Conservation (phyloP, 2,113 vertebrate genomes). For the Pomatorhinus ruficollis region DNA sequence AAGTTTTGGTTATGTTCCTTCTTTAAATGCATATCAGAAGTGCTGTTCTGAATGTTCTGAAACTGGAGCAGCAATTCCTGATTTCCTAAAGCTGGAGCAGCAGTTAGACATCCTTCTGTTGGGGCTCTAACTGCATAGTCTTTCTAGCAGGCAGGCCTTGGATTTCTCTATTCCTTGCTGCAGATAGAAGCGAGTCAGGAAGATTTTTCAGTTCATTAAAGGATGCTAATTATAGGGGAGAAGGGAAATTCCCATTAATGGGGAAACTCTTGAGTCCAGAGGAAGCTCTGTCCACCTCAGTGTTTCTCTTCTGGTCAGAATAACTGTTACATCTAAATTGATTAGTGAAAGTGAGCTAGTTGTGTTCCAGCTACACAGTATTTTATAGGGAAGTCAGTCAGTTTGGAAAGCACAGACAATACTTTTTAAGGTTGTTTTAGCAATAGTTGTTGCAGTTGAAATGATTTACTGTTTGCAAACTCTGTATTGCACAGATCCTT, state of each 20-base stretch:
- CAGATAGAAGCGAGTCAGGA: neutral
- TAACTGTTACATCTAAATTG: neutral
- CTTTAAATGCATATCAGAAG: neutral
- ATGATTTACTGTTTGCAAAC: neutral
- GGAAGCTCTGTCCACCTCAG: neutral
- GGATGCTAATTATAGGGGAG: neutral
- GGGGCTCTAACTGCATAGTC: neutral
- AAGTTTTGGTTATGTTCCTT: neutral
- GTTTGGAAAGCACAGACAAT: neutral
- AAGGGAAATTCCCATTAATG: too few species aligned
- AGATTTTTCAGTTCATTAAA: neutral
- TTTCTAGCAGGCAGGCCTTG: neutral
- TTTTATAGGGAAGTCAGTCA: neutral
- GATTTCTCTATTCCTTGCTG: neutral
- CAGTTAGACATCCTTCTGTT: neutral
- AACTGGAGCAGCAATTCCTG: neutral
- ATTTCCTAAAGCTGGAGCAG: neutral
- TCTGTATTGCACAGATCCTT: neutral
- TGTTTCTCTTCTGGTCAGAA: neutral
- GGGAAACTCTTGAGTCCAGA: neutral
- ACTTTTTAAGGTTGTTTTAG: neutral
- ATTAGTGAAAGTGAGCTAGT: neutral
- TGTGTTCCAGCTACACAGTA: neutral
- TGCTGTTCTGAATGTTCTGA: neutral
- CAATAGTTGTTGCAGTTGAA: neutral